Percentiles rank a stretch among this genome's conserved stretches.
These are phyloP conservation scores for Eclectus roratus DNA, from an alignment of 2,113 vertebrate genomes.

Conservation along the genomic window DNA sequence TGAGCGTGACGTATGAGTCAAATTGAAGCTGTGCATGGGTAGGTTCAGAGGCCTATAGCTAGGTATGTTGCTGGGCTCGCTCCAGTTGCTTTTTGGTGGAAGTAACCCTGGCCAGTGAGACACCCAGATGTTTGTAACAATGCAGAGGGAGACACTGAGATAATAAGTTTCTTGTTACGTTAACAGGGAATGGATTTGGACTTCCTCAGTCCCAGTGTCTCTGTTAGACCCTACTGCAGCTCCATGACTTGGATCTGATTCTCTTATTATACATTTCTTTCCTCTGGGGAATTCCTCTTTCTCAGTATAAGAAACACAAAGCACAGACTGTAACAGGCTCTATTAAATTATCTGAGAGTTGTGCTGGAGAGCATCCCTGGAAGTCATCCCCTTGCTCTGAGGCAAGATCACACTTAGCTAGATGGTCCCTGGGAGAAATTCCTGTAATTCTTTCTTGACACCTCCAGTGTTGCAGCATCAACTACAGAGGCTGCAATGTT, in stretches of 20 bases:
- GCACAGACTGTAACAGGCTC: not conserved
- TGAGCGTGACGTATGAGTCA: not conserved
- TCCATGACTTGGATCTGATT: conserved; percentile 12
- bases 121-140: not conserved
- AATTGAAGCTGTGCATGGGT: not conserved
- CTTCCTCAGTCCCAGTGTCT: not conserved
- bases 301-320: not conserved
- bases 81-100: not conserved
- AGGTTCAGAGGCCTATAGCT: not conserved
- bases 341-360: conserved; percentile 32
- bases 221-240: not conserved
- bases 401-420: not conserved
- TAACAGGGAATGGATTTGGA: not conserved
- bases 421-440: conserved; percentile 11
- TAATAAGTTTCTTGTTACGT: not conserved
- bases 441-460: not conserved
- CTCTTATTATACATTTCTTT: not conserved
- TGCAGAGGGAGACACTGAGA: not conserved
- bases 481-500: not conserved
- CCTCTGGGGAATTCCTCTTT: conserved; percentile 15
- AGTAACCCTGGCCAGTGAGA: not conserved
- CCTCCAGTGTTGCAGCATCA: not conserved
- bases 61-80: not conserved
- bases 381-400: not conserved
- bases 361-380: conserved; percentile 21